Evolutionary conservation across 2,113 vertebrate species (phyloP).

Genomic region (Mesoclemmys tuberculata): DNA sequence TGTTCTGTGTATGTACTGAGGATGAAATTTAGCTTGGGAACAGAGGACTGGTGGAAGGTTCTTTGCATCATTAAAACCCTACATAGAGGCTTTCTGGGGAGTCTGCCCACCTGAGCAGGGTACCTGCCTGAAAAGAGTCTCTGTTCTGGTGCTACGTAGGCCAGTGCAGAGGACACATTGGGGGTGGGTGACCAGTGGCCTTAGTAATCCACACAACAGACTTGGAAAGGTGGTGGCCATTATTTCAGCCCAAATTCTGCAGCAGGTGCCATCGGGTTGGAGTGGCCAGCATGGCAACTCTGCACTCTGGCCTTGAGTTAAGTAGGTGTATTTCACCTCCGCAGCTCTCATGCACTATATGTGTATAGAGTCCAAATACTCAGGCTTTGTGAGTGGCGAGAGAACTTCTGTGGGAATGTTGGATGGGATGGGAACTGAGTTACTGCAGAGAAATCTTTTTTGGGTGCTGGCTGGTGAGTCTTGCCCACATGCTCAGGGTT

Average conservation of each 20-base stretch:
- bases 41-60: background rate
- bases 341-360: background rate
- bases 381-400: background rate
- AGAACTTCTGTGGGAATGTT: too few relatives aligned
- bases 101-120: background rate
- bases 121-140: background rate
- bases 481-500: too few relatives aligned
- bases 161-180: background rate
- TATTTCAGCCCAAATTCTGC: background rate
- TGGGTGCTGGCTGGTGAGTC: too few relatives aligned
- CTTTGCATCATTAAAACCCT: background rate
- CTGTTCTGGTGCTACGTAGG: background rate
- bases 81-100: background rate
- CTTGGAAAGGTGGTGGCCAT: background rate
- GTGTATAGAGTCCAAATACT: accelerated
- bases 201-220: background rate
- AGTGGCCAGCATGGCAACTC: background rate
- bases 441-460: too few relatives aligned
- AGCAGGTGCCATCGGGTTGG: background rate
- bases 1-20: background rate
- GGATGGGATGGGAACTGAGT: too few relatives aligned
- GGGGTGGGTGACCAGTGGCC: background rate
- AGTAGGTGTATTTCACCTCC: background rate
- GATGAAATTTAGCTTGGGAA: background rate
- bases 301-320: background rate